phyloP scores from a whole-genome alignment of 2,888 invertebrate species.

The Prostheceraeus crozeri region DNA sequence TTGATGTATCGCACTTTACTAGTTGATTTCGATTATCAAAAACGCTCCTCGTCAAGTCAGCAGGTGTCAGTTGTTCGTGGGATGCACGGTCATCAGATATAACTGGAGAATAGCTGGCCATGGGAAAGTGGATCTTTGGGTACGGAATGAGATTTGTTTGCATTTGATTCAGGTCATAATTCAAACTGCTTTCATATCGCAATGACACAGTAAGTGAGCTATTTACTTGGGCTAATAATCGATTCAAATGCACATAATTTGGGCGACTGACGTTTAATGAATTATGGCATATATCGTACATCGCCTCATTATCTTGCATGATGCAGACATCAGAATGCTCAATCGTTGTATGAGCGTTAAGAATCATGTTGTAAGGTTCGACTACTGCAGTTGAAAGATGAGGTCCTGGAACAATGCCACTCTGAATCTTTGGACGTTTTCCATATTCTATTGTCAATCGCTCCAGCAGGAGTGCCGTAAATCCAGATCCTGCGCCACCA shows the following conservation, averaged over 20 bases:
- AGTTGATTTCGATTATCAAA: slow-evolving; percentile 50
- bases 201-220: slow-evolving; percentile 56
- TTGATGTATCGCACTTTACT: slow-evolving; percentile 43
- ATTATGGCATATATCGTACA: slow-evolving; percentile 62
- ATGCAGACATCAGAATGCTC: slow-evolving; percentile 85
- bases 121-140: slow-evolving; percentile 73
- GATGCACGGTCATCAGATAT: slow-evolving; percentile 48
- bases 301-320: slow-evolving; percentile 51
- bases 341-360: slow-evolving; percentile 83
- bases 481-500: slow-evolving; percentile 51
- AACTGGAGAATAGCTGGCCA: slow-evolving; percentile 64
- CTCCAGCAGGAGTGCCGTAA: slow-evolving; percentile 62
- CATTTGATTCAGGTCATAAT: slow-evolving; percentile 59
- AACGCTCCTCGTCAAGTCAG: slow-evolving; percentile 47
- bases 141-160: slow-evolving; percentile 53
- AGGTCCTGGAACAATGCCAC: slow-evolving; percentile 50
- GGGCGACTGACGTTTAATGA: slow-evolving; percentile 62
- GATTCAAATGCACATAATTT: slow-evolving; percentile 63
- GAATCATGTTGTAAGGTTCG: slow-evolving; percentile 73
- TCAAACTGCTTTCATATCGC: slow-evolving; percentile 58
- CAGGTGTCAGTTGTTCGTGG: slow-evolving; percentile 48
- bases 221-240: slow-evolving; percentile 79
- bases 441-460: slow-evolving; percentile 62
- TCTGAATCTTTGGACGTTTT: slow-evolving; percentile 55
- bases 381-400: slow-evolving; percentile 47